Conservation (phyloP, 2,888 invertebrate species). For the Spisula solida region DNA sequence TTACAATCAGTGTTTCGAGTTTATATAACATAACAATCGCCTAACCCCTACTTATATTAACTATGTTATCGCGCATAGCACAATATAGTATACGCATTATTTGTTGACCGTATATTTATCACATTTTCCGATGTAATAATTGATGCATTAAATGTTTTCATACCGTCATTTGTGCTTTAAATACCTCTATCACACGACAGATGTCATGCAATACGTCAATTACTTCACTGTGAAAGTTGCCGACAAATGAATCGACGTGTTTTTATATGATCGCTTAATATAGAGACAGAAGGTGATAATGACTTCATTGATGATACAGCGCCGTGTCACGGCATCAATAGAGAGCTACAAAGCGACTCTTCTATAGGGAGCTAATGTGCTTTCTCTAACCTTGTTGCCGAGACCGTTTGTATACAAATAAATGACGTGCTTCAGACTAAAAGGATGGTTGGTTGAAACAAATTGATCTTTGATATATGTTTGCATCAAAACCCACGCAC, state of each 20-base stretch:
- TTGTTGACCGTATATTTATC: neutral
- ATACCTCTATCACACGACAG: conserved; percentile 11
- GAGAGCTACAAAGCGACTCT: conserved; percentile 20
- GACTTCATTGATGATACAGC: conserved; percentile 39
- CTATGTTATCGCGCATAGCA: neutral
- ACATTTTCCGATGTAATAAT: conserved; percentile 23
- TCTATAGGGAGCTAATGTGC: conserved; percentile 15
- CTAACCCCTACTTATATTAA: neutral
- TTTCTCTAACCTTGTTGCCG: conserved; percentile 11
- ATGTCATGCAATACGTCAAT: conserved; percentile 33
- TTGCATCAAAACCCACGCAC: conserved; percentile 23
- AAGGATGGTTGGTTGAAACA: conserved; percentile 22
- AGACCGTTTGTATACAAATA: conserved; percentile 26
- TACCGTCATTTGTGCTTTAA: conserved; percentile 19
- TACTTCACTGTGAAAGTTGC: conserved; percentile 38
- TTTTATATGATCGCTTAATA: conserved; percentile 48
- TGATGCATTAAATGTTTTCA: conserved; percentile 3
- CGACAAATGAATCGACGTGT: conserved; percentile 30
- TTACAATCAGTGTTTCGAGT: neutral
- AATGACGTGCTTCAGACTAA: conserved; percentile 16
- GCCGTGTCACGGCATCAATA: conserved; percentile 18
- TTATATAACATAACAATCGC: neutral
- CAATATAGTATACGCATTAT: neutral
- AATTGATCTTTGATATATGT: conserved; percentile 44
- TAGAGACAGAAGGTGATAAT: conserved; percentile 38